Evolutionary conservation across 1,140 invertebrate genomes (phyloP).

Genomic region (Diorhabda carinulata): DNA sequence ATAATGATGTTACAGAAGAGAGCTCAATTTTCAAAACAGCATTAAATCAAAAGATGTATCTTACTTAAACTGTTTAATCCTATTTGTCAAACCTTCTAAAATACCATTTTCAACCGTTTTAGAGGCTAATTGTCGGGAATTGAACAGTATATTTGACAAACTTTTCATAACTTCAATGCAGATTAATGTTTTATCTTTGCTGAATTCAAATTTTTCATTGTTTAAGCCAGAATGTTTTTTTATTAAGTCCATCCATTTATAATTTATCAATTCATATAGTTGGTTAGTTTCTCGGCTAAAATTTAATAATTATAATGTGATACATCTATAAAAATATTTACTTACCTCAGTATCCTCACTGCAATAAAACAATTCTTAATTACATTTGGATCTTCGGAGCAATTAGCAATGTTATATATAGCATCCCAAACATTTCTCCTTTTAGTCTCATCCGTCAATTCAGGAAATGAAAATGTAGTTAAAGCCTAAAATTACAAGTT

Average conservation of each 20-base stretch:
- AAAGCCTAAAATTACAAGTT: slow-evolving; percentile 1
- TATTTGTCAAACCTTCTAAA: slow-evolving; percentile 68
- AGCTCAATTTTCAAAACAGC: too few relatives aligned
- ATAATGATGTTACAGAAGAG: too few relatives aligned
- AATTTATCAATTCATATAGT: slow-evolving; percentile 65
- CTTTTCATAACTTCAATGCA: slow-evolving; percentile 80
- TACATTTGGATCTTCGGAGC: slow-evolving; percentile 43
- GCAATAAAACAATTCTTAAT: slow-evolving; percentile 52
- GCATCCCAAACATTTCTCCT: slow-evolving; percentile 52
- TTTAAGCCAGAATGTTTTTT: slow-evolving; percentile 53
- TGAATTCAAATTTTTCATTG: slow-evolving; percentile 45
- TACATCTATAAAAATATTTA: slow-evolving; percentile 20
- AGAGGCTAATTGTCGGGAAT: slow-evolving; percentile 66
- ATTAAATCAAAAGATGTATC: background rate
- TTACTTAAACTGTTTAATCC: slow-evolving; percentile 66
- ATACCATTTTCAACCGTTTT: slow-evolving; percentile 68
- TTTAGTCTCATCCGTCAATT: slow-evolving; percentile 14
- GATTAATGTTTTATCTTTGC: slow-evolving; percentile 52
- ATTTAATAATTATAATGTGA: slow-evolving; percentile 21
- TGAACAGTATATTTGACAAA: slow-evolving; percentile 84
- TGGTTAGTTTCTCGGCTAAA: slow-evolving; percentile 71
- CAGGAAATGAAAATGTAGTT: background rate
- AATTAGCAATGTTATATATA: slow-evolving; percentile 52
- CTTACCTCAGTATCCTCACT: slow-evolving; percentile 57
- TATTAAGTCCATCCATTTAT: slow-evolving; percentile 62